These are phyloP conservation scores for Rhipidura dahli DNA, from an alignment of 2,113 vertebrate genomes.

Conservation along the genomic window DNA sequence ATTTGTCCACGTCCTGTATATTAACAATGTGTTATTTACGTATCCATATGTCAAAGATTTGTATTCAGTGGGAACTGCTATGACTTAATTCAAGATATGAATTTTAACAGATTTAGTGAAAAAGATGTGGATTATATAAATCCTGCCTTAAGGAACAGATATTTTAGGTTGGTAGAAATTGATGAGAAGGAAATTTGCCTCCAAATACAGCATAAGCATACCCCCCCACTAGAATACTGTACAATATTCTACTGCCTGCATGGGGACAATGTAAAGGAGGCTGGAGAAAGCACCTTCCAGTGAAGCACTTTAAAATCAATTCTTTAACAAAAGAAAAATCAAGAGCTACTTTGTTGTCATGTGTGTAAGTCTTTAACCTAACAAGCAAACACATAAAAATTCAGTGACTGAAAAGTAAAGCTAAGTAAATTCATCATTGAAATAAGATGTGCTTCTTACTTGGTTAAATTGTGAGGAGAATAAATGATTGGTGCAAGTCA, in stretches of 20 bases:
- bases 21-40: fast-evolving
- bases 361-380: neutral
- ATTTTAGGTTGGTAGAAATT: neutral
- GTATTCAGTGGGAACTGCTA: neutral
- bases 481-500: neutral
- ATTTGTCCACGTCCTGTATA: neutral
- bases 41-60: neutral
- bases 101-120: neutral
- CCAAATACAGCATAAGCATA: neutral
- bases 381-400: neutral
- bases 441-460: neutral
- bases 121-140: neutral
- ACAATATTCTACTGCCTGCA: neutral
- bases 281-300: neutral
- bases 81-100: neutral
- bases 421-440: neutral
- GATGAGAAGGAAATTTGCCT: neutral
- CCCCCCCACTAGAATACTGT: neutral
- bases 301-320: neutral
- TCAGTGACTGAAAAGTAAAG: neutral
- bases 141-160: neutral
- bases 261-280: neutral
- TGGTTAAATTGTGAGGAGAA: neutral
- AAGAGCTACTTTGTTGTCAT: neutral
- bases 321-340: neutral